Evolutionary conservation across 2,113 vertebrate genomes (phyloP), one percentile per base, ranked within the genome.

Genomic region (Misgurnus mizolepis): DNA sequence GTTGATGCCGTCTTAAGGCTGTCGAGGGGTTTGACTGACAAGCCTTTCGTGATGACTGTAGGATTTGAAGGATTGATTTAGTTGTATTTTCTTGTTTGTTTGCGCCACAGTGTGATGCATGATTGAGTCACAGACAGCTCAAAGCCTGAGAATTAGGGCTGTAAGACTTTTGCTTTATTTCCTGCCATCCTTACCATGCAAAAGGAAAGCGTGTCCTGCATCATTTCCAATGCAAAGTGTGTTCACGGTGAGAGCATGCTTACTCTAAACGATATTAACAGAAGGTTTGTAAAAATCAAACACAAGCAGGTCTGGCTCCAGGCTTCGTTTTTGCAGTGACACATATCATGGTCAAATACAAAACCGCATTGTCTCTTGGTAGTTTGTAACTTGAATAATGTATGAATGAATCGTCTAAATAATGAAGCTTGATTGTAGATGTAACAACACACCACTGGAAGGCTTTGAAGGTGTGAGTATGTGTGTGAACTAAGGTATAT

Each of bases 381-480:
- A 76, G 62, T 69, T 80, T 82, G 80, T 85, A 82, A 82, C 74
- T 67, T 85, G 67, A 76, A 85, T 85, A 80, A 85, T 84, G 73
- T 76, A 81, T 85, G 76, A 85, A 82, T 62, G 76, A 61, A 79
- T 49, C 47, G 7, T 82, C 60, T 85, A 39, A 76, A 82, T 85
- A 85, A 85, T 76, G 67, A 76, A 62, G 70, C 45, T 50, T 71
- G 82, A 80, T 82, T 82, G 76, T 64, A 80, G 58, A 71, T 73
- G 89, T 88, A 92, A 91, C 80, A 78, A 83, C 86, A 88, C 87
- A 90, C 90, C 88, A 88, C 82, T 89, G 81, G 83, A 84, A 83
- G 82, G 83, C 76, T 87, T 90, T 87, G 86, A 89, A 93, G 90
- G 91, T 93, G 92, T 90, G 87, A 90, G 90, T 92, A 88, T 87